Evolutionary conservation across 2,888 invertebrate genomes (phyloP).

Genomic region (Noctuana brunneofusca): DNA sequence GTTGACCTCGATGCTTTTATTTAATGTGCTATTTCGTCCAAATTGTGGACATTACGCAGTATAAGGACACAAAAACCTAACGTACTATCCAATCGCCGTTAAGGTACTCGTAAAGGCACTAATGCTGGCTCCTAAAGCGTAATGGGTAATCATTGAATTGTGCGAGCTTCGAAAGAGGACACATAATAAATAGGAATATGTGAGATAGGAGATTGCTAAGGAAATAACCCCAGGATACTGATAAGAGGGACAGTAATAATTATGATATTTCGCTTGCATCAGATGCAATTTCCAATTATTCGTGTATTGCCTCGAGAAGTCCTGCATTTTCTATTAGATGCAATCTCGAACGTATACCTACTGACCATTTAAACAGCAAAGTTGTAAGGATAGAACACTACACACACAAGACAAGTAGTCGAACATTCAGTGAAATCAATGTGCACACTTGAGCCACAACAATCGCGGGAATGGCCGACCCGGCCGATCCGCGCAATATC

Average conservation of each 20-base stretch:
- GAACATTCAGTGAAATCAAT: slow-evolving; percentile 51
- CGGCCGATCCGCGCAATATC: slow-evolving; percentile 71
- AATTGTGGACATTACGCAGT: slow-evolving; percentile 34
- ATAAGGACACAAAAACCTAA: slow-evolving; percentile 37
- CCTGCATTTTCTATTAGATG: slow-evolving; percentile 2
- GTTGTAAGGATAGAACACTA: background rate
- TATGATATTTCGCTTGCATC: no score
- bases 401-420: background rate
- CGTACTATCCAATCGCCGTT: slow-evolving; percentile 46
- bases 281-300: background rate
- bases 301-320: background rate
- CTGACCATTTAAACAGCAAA: slow-evolving; percentile 4
- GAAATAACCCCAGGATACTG: background rate
- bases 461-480: slow-evolving; percentile 73
- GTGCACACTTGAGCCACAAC: slow-evolving; percentile 60
- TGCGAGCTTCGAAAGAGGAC: slow-evolving; percentile 47
- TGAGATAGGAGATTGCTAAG: background rate
- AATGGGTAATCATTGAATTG: slow-evolving; percentile 58
- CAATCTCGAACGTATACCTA: background rate
- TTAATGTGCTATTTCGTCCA: slow-evolving; percentile 34
- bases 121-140: slow-evolving; percentile 48
- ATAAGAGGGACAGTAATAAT: no score
- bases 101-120: slow-evolving; percentile 53
- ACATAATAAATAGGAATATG: slow-evolving; percentile 43
- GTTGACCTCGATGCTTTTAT: slow-evolving; percentile 34